Evolutionary conservation across 1,140 invertebrate species (phyloP), one percentile per base, ranked within the genome.

Genomic region (Plodia interpunctella): DNA sequence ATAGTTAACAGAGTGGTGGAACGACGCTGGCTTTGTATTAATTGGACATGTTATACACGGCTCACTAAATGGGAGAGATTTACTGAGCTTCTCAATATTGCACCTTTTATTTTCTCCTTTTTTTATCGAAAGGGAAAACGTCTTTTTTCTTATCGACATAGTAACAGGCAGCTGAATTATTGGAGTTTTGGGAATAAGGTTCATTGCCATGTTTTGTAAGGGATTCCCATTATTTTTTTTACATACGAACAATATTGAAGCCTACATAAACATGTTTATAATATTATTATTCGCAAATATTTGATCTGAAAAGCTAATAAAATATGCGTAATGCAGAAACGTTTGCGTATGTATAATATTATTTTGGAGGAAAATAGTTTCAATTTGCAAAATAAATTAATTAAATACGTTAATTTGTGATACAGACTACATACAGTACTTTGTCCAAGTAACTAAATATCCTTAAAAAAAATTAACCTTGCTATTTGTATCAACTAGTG

Each of bases 1-100:
- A 82, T 83, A 78, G 82, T 80, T 78, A 74, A 78, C 75, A 70
- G 72, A 74, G 79, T 68, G 74, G 68, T 65, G 70, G 69, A 68
- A 63, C 61, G 51, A 62, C 62, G 67, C 59, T 71, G 74, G 69
- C 76, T 78, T 74, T 71, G 71, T 78, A 76, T 83, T 85, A 83
- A 85, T 82, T 82, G 79, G 74, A 78, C 78, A 74, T 86, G 76
- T 85, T 80, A 78, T 75, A 83, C 75, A 80, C 77, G 77, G 76
- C 76, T 72, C 70, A 77, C 73, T 74, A 70, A 80, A 80, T 76
- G 69, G 62, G 66, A 70, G 71, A 75, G 71, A 71, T 78, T 78
- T 76, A 68, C 64, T 68, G 64, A 69, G 72, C 66, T 74, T 55
- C 62, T 63, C 67, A 55, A 49, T 53, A 65, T 71, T 72, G 51